Evolutionary conservation across 2,888 invertebrate genomes (phyloP).

Genomic region (Mythimna pallens): DNA sequence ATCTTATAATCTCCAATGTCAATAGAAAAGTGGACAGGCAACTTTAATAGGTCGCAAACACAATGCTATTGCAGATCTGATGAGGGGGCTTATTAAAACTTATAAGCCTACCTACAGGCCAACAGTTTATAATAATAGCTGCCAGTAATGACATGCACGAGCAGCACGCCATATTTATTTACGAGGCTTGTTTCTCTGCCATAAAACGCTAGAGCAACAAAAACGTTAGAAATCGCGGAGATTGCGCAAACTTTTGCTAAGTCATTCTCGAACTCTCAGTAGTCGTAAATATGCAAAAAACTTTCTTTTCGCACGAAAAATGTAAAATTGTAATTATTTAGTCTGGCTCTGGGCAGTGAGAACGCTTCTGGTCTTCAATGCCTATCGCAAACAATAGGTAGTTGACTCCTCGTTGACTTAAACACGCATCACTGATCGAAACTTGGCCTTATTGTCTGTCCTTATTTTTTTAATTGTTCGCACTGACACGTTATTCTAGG

Average conservation of each 20-base stretch:
- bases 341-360: background rate
- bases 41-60: background rate
- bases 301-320: constrained; percentile 47
- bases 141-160: constrained; percentile 38
- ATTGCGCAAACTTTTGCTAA: constrained; percentile 33
- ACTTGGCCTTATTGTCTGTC: constrained; percentile 40
- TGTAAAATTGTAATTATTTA: background rate
- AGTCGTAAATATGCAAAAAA: constrained; percentile 19
- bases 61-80: constrained; percentile 28
- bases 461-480: constrained; percentile 28
- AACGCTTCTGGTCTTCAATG: constrained; percentile 18
- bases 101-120: background rate
- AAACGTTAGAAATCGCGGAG: constrained; percentile 44
- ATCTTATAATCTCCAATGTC: constrained; percentile 14
- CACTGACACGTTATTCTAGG: constrained; percentile 7
- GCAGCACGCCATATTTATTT: constrained; percentile 18
- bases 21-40: constrained; percentile 6
- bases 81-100: constrained; percentile 16
- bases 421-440: constrained; percentile 43
- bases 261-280: constrained; percentile 27
- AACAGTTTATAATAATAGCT: constrained; percentile 38
- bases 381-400: constrained; percentile 35
- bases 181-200: constrained; percentile 10
- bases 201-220: constrained; percentile 31
- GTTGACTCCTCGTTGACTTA: constrained; percentile 52